Evolutionary conservation across 2,797 vertebrate species (phyloP), one percentile per base, ranked within the genome.

Genomic region (Cuculus canorus): DNA sequence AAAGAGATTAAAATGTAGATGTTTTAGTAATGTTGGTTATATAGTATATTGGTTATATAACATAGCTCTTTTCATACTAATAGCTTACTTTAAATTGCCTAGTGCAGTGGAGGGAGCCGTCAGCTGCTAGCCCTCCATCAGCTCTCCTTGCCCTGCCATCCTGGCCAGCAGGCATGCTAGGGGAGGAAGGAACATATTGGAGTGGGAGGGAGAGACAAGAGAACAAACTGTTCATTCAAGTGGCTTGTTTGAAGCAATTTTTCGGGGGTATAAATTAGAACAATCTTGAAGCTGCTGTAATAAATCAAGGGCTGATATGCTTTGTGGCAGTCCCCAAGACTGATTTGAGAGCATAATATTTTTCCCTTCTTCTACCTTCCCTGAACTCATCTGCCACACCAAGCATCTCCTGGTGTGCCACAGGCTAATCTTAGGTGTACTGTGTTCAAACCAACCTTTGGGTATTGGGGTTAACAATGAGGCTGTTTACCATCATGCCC

Each of bases 121-220:
- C 4, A 1, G 37, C 70, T 90, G 45, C 35, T 52, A 90, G 60
- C 33, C 33, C n/a, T 41, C 35, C 3, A 1, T 33, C 45, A 78
- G 56, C 28, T 33, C 8, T 59, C 17, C 73, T 66, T 78, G 61
- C 32, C 61, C 33, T 57, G 37, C 43, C 43, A 16, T 30, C 33
- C 43, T 0, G 0, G 33, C 47, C 71, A 48, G 68, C 21, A 50
- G 25, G 23, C 53, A n/a, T 8, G 47, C 12, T 28, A 25, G 65
- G 5, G 25, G 45, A 39, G 17, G 47, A 60, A 54, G 37, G 53
- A 81, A 60, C 30, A 35, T 47, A 23, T 1, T 78, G 69, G 48
- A 76, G 82, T 63, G 68, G 50, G 56, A 84, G 23, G 32, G 43
- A 68, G 11, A 82, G 53, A 75, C 7, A 47, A 63, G 12, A 39